Percentiles rank a stretch among this genome's conserved stretches.
These are phyloP conservation scores for Steinernema carpocapsae DNA, from an alignment of 2,888 invertebrate genomes.

Conservation along the genomic window DNA sequence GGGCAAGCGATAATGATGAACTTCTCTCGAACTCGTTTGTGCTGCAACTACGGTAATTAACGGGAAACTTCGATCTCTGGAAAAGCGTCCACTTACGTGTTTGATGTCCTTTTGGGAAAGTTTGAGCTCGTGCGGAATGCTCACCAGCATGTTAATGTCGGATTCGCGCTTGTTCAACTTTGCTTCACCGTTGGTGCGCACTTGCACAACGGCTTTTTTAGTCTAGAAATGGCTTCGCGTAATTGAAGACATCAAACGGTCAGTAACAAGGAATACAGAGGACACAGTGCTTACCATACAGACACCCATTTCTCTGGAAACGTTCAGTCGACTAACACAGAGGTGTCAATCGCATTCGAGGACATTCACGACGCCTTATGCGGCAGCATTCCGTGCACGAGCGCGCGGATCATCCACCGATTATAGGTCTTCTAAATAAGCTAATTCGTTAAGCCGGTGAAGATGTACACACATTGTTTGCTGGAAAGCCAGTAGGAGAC, in stretches of 20 bases:
- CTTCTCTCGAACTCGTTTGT: slow-evolving; percentile 1
- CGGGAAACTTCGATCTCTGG: neutral
- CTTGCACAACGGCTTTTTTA: slow-evolving; percentile 18
- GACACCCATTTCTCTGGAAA: slow-evolving; percentile 3
- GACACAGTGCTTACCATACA: slow-evolving; percentile 8
- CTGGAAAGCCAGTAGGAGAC: neutral
- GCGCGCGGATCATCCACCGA: slow-evolving; percentile 23
- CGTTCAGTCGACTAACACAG: neutral
- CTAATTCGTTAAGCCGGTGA: slow-evolving; percentile 29
- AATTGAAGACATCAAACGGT: too few relatives aligned
- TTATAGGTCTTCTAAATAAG: slow-evolving; percentile 27
- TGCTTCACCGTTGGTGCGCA: slow-evolving; percentile 34
- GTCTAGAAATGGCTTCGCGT: neutral
- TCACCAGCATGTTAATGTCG: slow-evolving; percentile 48
- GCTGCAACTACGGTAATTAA: slow-evolving; percentile 4
- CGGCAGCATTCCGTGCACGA: neutral
- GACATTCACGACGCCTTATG: neutral
- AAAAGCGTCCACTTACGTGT: neutral
- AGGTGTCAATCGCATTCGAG: slow-evolving; percentile 12
- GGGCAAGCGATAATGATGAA: slow-evolving; percentile 21
- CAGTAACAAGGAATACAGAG: neutral
- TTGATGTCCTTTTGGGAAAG: neutral
- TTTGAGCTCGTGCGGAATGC: neutral
- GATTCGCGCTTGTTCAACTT: slow-evolving; percentile 46
- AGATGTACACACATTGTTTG: neutral